Percentiles rank a stretch among this genome's conserved stretches.
phyloP scores from a whole-genome alignment of 2,113 vertebrate species.

The Pluvialis apricaria region DNA sequence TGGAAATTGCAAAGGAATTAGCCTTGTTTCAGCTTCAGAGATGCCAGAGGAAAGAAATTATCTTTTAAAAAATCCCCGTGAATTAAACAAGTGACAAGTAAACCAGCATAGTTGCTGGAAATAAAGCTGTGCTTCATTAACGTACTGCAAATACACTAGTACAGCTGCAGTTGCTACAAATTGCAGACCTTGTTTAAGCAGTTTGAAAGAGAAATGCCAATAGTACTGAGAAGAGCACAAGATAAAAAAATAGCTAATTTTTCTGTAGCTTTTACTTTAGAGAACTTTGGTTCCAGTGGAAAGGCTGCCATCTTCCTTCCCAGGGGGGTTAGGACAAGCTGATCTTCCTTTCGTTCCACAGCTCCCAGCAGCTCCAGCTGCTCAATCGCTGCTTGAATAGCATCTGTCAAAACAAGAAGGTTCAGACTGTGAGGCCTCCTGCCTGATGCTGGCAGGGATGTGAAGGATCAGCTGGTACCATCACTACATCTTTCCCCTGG shows the following conservation, averaged over 20 bases:
- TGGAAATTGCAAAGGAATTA: not conserved
- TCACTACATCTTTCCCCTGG: not conserved
- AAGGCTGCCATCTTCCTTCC: conserved; percentile 96
- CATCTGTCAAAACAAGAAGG: conserved; percentile 73
- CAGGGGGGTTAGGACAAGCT: conserved; percentile 81
- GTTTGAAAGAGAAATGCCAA: not conserved
- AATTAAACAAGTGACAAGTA: not conserved
- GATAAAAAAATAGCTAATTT: not conserved
- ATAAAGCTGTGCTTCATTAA: not conserved
- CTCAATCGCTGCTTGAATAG: conserved; percentile 83
- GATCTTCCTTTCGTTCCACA: conserved; percentile 81
- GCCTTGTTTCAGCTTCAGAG: not conserved
- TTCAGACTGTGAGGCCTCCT: not conserved
- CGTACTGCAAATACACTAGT: not conserved
- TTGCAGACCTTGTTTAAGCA: not conserved
- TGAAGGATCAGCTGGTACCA: not conserved
- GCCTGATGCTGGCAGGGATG: not conserved
- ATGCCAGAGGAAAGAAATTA: not conserved
- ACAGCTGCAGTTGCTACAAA: not conserved
- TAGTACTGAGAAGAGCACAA: not conserved
- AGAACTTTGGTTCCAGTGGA: conserved; percentile 91
- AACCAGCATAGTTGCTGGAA: not conserved
- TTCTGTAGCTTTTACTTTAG: conserved; percentile 81
- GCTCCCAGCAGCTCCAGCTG: conserved; percentile 91
- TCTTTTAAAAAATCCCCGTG: not conserved